Percentiles rank a stretch among this genome's conserved stretches.
These are phyloP conservation scores for Melanogrammus aeglefinus DNA, from an alignment of 2,797 vertebrate species.

Conservation along the genomic window DNA sequence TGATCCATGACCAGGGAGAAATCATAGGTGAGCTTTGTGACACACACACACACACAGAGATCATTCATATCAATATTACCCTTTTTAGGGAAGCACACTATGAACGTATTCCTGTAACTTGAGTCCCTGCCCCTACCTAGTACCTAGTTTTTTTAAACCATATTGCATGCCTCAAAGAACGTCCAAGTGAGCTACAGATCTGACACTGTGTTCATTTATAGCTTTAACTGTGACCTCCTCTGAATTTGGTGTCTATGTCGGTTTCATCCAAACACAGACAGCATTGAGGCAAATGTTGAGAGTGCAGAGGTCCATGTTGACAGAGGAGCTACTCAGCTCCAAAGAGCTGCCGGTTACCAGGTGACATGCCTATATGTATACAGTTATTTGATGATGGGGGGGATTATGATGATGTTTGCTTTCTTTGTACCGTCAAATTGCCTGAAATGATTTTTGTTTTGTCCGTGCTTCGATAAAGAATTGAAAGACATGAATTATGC, in stretches of 20 bases:
- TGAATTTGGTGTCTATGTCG: background rate
- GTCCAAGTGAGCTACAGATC: background rate
- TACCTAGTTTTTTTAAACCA: background rate
- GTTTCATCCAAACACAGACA: constrained; percentile 74
- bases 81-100: background rate
- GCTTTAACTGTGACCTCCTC: background rate
- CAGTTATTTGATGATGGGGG: background rate
- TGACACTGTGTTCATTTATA: background rate
- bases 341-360: constrained; percentile 87
- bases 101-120: background rate
- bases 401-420: background rate
- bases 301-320: constrained; percentile 88
- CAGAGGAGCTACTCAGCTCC: constrained; percentile 82
- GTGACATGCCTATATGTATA: constrained; percentile 54
- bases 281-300: constrained; percentile 92
- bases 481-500: background rate
- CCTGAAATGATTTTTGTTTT: background rate
- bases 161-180: no score
- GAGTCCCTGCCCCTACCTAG: background rate
- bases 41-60: background rate
- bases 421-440: no score
- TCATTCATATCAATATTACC: background rate
- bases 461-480: background rate
- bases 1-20: constrained; percentile 94
- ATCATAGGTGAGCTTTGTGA: constrained; percentile 78